Evolutionary conservation across 2,888 invertebrate genomes (phyloP).

Genomic region (Epiblema foenella): DNA sequence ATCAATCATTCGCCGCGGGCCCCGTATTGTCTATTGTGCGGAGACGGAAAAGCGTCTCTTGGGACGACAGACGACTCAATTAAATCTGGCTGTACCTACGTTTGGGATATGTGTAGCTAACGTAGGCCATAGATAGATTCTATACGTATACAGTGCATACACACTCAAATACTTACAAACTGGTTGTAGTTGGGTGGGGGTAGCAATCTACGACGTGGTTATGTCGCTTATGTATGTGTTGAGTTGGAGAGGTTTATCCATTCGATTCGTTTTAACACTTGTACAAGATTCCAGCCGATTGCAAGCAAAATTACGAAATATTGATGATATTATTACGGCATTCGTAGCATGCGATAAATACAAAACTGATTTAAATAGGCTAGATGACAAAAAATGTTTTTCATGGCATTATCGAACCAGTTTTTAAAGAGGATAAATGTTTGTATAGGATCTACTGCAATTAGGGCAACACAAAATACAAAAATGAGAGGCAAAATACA

Average conservation of each 20-base stretch:
- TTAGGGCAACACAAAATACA: too few species aligned
- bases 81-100: constrained; percentile 35
- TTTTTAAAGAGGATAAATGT: too few species aligned
- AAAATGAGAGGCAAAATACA: too few species aligned
- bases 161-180: not conserved
- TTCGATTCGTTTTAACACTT: not conserved
- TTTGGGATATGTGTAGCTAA: not conserved
- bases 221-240: not conserved
- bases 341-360: too few species aligned
- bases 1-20: constrained; percentile 56
- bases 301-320: not conserved
- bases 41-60: constrained; percentile 22
- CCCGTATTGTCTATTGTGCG: constrained; percentile 51
- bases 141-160: too few species aligned
- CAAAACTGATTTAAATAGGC: too few species aligned
- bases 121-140: not conserved
- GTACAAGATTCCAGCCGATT: not conserved
- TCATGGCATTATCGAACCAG: too few species aligned
- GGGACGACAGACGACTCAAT: constrained; percentile 26
- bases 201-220: not conserved
- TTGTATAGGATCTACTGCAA: too few species aligned
- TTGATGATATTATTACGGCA: too few species aligned
- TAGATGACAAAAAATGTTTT: too few species aligned
- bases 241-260: too few species aligned
- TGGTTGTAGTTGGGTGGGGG: not conserved